Conservation (phyloP, 2,888 invertebrate genomes). For the Bhutanitis thaidina region DNA sequence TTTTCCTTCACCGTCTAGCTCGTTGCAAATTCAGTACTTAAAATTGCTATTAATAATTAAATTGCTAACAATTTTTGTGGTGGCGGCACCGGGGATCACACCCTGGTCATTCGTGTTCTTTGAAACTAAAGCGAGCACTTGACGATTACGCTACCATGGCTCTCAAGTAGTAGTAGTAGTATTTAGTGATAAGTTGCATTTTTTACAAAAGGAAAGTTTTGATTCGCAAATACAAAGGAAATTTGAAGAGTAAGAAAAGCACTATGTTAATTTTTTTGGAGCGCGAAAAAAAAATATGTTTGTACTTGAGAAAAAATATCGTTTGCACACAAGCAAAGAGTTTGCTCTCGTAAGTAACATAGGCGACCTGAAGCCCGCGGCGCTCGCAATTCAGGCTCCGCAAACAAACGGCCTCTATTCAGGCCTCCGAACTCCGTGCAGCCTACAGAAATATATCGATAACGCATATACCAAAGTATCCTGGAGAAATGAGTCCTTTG, state of each 20-base stretch:
- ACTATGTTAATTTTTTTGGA: conserved; percentile 10
- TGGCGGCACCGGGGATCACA: no score
- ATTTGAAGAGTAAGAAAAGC: conserved; percentile 17
- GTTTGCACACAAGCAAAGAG: conserved; percentile 19
- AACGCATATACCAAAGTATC: conserved; percentile 41
- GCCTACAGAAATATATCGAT: conserved; percentile 44
- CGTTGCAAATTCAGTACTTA: no score
- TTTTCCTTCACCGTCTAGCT: no score
- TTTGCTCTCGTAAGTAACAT: conserved; percentile 23
- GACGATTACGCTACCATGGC: no score
- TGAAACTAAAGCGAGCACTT: no score
- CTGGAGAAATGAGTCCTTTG: conserved; percentile 53
- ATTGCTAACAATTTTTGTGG: no score
- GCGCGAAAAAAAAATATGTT: conserved; percentile 11
- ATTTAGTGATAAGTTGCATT: no score
- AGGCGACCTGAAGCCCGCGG: conserved; percentile 43
- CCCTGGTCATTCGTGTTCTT: no score
- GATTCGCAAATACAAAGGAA: no score
- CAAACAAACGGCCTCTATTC: conserved; percentile 41
- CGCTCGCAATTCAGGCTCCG: conserved; percentile 49
- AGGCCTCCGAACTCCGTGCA: conserved; percentile 21
- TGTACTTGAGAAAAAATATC: conserved; percentile 14
- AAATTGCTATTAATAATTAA: no score
- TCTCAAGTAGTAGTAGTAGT: no score
- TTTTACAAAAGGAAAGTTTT: no score